phyloP scores from a whole-genome alignment of 2,113 vertebrate genomes.

The Otis tarda region DNA sequence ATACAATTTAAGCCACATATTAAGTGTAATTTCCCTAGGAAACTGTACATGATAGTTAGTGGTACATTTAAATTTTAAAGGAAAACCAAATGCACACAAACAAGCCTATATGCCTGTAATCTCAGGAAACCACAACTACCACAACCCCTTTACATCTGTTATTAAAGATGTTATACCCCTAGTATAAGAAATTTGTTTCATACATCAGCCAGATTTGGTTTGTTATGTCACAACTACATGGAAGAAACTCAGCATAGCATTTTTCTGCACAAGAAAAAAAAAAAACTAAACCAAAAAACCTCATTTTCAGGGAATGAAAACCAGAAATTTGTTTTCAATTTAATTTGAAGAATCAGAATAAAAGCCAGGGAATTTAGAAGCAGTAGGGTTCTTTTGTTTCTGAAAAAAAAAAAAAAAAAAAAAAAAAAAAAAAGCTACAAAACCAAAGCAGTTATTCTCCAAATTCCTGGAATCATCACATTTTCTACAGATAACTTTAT shows the following conservation, averaged over 20 bases:
- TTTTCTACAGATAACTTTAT: not conserved
- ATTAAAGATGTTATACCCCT: not conserved
- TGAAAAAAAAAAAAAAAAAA: not conserved
- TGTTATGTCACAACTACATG: not conserved
- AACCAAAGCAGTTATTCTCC: not conserved
- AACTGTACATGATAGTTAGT: conserved; percentile 48
- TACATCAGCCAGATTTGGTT: conserved; percentile 18
- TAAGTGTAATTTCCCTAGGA: conserved; percentile 50
- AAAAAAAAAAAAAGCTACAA: not conserved
- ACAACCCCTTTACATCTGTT: conserved; percentile 27
- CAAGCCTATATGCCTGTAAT: conserved; percentile 11
- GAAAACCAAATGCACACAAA: conserved; percentile 48
- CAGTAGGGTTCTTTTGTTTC: not conserved
- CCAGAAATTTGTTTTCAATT: not conserved
- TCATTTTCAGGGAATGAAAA: not conserved
- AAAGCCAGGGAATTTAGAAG: not conserved
- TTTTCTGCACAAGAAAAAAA: not conserved
- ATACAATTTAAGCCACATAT: conserved; percentile 52
- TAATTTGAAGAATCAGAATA: not conserved
- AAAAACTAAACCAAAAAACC: not conserved
- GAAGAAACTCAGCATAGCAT: not conserved
- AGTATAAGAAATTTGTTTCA: not conserved
- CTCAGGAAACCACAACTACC: conserved; percentile 56
- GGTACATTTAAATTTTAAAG: conserved; percentile 48
- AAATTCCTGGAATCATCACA: not conserved